Percentiles rank a stretch among this genome's conserved stretches.
Conservation (phyloP, 2,797 vertebrate species). For the Gila robusta region DNA sequence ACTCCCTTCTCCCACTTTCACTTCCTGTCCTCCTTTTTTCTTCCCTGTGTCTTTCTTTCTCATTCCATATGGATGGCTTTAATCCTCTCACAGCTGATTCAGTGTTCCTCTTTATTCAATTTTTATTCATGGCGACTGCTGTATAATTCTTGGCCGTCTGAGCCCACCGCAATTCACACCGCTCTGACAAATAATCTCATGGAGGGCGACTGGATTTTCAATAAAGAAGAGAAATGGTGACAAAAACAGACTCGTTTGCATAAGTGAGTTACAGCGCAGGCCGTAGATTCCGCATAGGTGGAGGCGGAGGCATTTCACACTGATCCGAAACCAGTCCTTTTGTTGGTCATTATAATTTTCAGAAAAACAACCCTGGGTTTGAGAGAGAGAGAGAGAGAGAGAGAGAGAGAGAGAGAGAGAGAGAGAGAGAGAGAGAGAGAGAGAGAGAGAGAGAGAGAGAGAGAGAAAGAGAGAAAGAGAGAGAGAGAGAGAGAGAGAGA, state of each 20-base stretch:
- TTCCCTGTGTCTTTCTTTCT: slow-evolving; percentile 14
- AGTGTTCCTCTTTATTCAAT: slow-evolving; percentile 19
- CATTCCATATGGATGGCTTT: slow-evolving; percentile 33
- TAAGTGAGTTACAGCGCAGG: slow-evolving; percentile 21
- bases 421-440: slow-evolving; percentile 6
- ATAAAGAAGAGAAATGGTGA: slow-evolving; percentile 42
- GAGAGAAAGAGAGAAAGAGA: slow-evolving; percentile 11
- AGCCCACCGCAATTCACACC: slow-evolving; percentile 20
- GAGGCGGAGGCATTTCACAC: neutral
- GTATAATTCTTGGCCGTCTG: slow-evolving; percentile 38
- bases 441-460: neutral
- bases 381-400: neutral
- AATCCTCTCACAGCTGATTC: slow-evolving; percentile 34
- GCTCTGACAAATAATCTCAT: slow-evolving; percentile 31
- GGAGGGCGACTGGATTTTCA: slow-evolving; percentile 30
- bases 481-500: slow-evolving; percentile 6
- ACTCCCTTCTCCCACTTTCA: slow-evolving; percentile 23
- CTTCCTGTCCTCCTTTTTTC: slow-evolving; percentile 18
- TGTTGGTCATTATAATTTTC: slow-evolving; percentile 4
- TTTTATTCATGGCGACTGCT: slow-evolving; percentile 38
- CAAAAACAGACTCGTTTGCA: slow-evolving; percentile 45
- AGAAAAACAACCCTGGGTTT: neutral
- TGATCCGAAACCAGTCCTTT: slow-evolving; percentile 10
- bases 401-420: slow-evolving; percentile 20
- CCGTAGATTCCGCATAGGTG: neutral